Evolutionary conservation across 2,888 invertebrate genomes (phyloP).

Genomic region (Iselma pallidipennis): DNA sequence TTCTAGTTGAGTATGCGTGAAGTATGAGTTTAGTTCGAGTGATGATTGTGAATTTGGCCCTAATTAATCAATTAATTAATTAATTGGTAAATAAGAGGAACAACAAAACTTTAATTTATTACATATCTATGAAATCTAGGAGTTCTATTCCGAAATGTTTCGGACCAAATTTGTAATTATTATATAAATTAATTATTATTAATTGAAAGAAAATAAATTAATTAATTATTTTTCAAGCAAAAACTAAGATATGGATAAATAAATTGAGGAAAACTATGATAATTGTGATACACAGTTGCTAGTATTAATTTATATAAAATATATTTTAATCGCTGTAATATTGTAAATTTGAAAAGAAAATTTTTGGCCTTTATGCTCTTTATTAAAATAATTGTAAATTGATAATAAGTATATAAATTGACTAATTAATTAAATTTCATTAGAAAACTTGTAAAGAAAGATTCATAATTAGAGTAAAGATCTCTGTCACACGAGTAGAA

Average conservation of each 20-base stretch:
- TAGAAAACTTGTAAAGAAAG: constrained; percentile 11
- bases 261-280: constrained; percentile 15
- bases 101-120: not conserved
- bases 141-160: not conserved
- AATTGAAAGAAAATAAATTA: not conserved
- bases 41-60: not conserved
- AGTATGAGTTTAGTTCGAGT: no score
- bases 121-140: not conserved
- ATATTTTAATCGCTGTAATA: constrained; percentile 17
- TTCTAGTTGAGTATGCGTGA: not conserved
- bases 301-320: constrained; percentile 14
- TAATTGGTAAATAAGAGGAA: not conserved
- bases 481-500: no score
- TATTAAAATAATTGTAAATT: constrained; percentile 12
- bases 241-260: not conserved
- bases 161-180: constrained; percentile 19
- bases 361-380: constrained; percentile 30
- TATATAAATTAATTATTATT: constrained; percentile 10
- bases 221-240: not conserved
- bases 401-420: not conserved
- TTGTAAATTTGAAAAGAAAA: constrained; percentile 3
- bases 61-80: no score
- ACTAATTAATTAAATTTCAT: not conserved
- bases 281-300: constrained; percentile 25
- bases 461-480: no score